These are phyloP conservation scores for Plagodis dolabraria DNA, from an alignment of 2,888 invertebrate genomes.

Conservation along the genomic window DNA sequence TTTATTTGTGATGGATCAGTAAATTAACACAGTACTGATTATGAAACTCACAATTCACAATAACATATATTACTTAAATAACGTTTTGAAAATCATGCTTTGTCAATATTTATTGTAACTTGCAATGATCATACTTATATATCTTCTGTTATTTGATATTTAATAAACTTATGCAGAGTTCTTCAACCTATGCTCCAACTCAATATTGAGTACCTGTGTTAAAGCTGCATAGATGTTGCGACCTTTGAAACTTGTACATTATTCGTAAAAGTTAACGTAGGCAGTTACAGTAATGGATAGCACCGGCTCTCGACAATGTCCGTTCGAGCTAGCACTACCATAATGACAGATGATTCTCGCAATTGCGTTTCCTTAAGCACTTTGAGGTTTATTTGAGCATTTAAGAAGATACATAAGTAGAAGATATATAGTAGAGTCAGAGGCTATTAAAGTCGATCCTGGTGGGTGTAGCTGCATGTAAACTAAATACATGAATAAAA, in stretches of 20 bases:
- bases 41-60: no score
- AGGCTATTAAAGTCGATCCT: conserved; percentile 13
- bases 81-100: no score
- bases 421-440: conserved; percentile 49
- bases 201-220: background rate
- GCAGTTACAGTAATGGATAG: conserved; percentile 43
- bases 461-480: no score
- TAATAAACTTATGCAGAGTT: no score
- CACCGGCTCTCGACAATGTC: conserved; percentile 37
- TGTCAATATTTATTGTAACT: no score
- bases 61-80: no score
- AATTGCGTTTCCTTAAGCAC: conserved; percentile 57
- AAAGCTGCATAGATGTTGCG: background rate
- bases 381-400: conserved; percentile 49
- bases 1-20: no score
- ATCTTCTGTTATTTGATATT: no score
- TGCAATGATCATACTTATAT: no score
- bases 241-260: conserved; percentile 21
- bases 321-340: conserved; percentile 47
- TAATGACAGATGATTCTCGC: conserved; percentile 58
- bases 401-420: conserved; percentile 48
- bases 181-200: no score
- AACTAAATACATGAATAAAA: no score
- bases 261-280: conserved; percentile 34
- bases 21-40: no score